Base-by-base conservation (phyloP, 2,797 vertebrate species). In the Chlorospingus semifuscus region DNA sequence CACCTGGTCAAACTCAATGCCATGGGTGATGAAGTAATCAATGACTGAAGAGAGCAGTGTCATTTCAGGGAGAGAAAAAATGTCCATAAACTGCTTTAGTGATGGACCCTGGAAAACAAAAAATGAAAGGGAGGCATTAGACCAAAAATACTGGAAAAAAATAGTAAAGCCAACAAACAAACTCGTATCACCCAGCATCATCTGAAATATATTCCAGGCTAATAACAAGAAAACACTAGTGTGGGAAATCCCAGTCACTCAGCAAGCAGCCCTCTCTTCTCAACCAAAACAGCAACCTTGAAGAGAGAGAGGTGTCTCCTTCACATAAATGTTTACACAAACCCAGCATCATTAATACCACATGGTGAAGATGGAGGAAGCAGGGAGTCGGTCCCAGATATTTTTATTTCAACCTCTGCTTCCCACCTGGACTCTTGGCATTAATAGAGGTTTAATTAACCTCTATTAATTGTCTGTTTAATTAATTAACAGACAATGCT, bases 21-120 rank as follows among this genome's bases (percentile, higher is more conserved):
- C 93, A 1, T 98, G 98, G 74, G 87, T 96, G 88, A 98, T 97
- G 84, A 98, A 98, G 86, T 98, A 97, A 93, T 98, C 98, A 29
- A 98, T 98, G 84, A 98, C 98, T 8, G 97, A 98, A 66, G 98
- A 98, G 12, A 98, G 98, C 64, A 98, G 95, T 0, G 98, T 98
- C 98, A 98, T 98, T 95, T 98, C 98, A 23, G 98, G 98, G 75
- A 98, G 97, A 7, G 98, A 98, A 94, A 98, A 98, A 92, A 98
- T 98, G 77, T 98, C 98, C 98, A 98, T 98, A 92, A 98, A 98
- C 80, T 98, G 98, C 72, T 98, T 98, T 90, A 98, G 98, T 52
- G 98, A 97, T 18, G 98, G 98, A 36, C 98, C 98, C 98, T 98
- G 86, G 36, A 61, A 93, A 94, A 60, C 12, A 79, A 81, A 24